phyloP scores from a whole-genome alignment of 1,140 invertebrate species.

The Lanistes nyassanus region DNA sequence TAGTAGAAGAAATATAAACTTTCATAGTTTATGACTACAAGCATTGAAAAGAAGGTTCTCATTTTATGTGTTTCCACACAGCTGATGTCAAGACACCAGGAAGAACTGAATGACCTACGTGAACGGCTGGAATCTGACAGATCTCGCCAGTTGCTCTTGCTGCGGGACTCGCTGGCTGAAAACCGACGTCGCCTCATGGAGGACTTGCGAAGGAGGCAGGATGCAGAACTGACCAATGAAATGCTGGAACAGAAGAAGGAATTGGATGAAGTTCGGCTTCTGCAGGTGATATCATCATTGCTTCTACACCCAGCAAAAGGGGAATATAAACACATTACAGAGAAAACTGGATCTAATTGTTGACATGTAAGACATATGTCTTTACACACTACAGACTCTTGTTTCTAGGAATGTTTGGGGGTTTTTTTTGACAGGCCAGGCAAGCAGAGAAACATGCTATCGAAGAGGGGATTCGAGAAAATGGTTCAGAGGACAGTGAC shows the following conservation, averaged over 20 bases:
- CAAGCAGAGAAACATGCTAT: slow-evolving; percentile 59
- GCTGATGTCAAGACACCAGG: slow-evolving; percentile 59
- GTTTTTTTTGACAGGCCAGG: slow-evolving; percentile 47
- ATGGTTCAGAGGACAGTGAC: slow-evolving; percentile 61
- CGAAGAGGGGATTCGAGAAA: slow-evolving; percentile 60
- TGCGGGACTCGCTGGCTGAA: slow-evolving; percentile 54
- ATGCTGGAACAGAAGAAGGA: slow-evolving; percentile 63
- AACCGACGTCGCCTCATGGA: slow-evolving; percentile 51
- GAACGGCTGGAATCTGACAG: slow-evolving; percentile 55
- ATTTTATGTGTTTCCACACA: slow-evolving; percentile 32
- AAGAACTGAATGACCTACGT: slow-evolving; percentile 53
- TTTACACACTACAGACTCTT: no score
- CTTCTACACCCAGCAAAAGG: no score
- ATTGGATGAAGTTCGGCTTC: slow-evolving; percentile 56
- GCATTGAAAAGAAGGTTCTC: no score
- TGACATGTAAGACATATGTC: no score
- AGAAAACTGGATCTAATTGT: no score
- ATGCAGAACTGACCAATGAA: slow-evolving; percentile 57
- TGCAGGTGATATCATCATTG: slow-evolving; percentile 38
- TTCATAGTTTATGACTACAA: no score
- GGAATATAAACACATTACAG: no score
- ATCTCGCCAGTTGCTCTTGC: slow-evolving; percentile 49
- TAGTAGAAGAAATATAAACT: no score
- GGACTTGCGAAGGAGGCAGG: slow-evolving; percentile 57
- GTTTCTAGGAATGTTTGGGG: no score